These are phyloP conservation scores for Distichodus sexfasciatus DNA, from an alignment of 2,797 vertebrate genomes.

Conservation along the genomic window DNA sequence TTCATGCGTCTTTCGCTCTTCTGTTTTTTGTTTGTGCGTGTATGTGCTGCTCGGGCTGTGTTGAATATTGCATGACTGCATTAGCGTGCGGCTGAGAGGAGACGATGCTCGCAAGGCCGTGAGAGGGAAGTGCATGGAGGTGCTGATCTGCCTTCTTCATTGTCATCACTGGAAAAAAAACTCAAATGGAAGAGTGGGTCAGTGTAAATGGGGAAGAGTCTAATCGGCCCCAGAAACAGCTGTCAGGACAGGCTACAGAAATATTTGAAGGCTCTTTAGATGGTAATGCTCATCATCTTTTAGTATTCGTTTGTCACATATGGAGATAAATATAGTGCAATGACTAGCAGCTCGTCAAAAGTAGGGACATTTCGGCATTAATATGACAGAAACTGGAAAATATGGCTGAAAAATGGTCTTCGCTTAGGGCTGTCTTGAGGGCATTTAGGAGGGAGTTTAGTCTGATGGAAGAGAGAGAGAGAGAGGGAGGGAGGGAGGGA, in stretches of 20 bases:
- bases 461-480: neutral
- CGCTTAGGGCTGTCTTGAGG: neutral
- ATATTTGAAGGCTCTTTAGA: too few relatives aligned
- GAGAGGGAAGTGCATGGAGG: constrained; percentile 9
- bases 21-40: neutral
- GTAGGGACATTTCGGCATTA: too few relatives aligned
- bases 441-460: neutral
- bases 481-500: neutral
- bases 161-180: too few relatives aligned
- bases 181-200: too few relatives aligned
- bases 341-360: too few relatives aligned
- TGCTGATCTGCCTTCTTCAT: neutral
- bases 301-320: too few relatives aligned
- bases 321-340: too few relatives aligned
- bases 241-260: neutral
- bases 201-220: too few relatives aligned
- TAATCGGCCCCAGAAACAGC: neutral
- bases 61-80: constrained; percentile 74
- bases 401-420: neutral
- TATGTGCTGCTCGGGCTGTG: constrained; percentile 17
- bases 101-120: constrained; percentile 32
- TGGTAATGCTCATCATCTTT: neutral
- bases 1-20: neutral
- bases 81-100: constrained; percentile 63
- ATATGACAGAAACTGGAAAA: too few relatives aligned